These are phyloP conservation scores for Hesperia comma DNA, from an alignment of 2,888 invertebrate species.

Conservation along the genomic window DNA sequence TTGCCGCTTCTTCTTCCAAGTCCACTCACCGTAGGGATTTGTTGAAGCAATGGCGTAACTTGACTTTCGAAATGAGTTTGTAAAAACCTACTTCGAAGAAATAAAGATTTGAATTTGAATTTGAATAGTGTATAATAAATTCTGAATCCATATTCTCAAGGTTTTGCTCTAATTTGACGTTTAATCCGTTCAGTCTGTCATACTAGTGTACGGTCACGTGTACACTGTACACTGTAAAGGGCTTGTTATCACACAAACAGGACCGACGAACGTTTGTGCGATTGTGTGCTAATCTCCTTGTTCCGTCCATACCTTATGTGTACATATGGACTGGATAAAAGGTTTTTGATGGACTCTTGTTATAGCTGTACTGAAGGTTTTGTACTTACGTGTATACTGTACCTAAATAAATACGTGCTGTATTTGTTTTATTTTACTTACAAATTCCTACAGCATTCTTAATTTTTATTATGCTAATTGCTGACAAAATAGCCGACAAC, in stretches of 20 bases:
- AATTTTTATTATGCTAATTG: too few relatives aligned
- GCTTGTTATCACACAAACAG: conserved; percentile 41
- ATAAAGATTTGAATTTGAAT: too few relatives aligned
- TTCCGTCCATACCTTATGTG: conserved; percentile 40
- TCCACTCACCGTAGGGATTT: too few relatives aligned
- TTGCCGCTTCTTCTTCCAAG: too few relatives aligned
- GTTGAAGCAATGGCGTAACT: too few relatives aligned
- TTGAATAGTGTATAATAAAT: background rate
- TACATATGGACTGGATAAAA: conserved; percentile 20
- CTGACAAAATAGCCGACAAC: too few relatives aligned
- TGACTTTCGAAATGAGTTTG: too few relatives aligned
- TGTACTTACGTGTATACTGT: conserved; percentile 5
- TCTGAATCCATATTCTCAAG: background rate
- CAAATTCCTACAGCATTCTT: too few relatives aligned
- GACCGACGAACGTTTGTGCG: conserved; percentile 44
- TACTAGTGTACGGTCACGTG: background rate
- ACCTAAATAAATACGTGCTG: conserved; percentile 1
- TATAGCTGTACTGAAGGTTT: background rate
- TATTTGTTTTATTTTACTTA: background rate
- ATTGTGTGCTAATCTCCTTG: conserved; percentile 50
- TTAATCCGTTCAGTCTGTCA: conserved; percentile 4
- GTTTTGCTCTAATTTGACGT: background rate
- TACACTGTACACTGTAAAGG: background rate
- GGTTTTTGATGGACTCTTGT: conserved; percentile 24
- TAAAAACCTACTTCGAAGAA: too few relatives aligned